phyloP scores from a whole-genome alignment of 2,888 invertebrate species.

The Clivina fossor region DNA sequence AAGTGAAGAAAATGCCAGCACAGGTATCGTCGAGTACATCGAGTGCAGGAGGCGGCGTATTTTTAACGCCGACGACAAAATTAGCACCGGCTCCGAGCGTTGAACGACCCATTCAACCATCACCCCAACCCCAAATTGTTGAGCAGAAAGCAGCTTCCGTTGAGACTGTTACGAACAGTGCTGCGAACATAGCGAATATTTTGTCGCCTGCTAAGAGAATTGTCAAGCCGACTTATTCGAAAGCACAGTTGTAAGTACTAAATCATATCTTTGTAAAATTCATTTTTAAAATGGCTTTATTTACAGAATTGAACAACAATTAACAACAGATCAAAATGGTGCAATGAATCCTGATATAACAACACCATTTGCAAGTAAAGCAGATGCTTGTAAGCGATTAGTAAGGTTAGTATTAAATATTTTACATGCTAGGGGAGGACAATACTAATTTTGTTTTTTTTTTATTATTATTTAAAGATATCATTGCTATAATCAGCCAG shows the following conservation, averaged over 20 bases:
- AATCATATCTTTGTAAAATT: background rate
- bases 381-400: conserved; percentile 74
- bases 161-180: background rate
- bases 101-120: conserved; percentile 1
- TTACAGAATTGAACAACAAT: conserved; percentile 71
- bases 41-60: background rate
- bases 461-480: conserved; percentile 53
- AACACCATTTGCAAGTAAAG: conserved; percentile 68
- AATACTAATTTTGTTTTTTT: conserved; percentile 2
- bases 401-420: conserved; percentile 53
- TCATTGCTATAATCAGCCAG: conserved; percentile 72
- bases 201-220: conserved; percentile 42
- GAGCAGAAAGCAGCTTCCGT: background rate
- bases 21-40: conserved; percentile 35
- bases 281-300: conserved; percentile 30
- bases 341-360: conserved; percentile 73
- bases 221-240: conserved; percentile 47
- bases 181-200: background rate
- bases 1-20: conserved; percentile 40
- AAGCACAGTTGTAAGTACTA: conserved; percentile 51
- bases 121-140: background rate
- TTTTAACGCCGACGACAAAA: conserved; percentile 1
- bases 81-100: conserved; percentile 1
- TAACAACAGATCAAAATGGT: conserved; percentile 73
- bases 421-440: background rate